Evolutionary conservation across 2,888 invertebrate genomes (phyloP).

Genomic region (Tillus elongatus): DNA sequence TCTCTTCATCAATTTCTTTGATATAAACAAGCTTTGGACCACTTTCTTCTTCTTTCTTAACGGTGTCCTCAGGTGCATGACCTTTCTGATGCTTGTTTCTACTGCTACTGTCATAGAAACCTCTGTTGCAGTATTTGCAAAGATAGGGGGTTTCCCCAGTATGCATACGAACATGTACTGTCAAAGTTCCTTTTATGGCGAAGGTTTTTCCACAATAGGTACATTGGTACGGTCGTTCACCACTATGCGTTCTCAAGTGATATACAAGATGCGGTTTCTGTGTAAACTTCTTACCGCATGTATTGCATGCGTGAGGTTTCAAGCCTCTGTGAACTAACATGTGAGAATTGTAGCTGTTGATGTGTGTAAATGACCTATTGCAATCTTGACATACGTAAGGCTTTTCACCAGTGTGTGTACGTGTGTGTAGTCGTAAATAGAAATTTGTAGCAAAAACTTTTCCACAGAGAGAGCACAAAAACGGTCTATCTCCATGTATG

Average conservation of each 20-base stretch:
- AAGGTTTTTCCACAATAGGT: constrained; percentile 19
- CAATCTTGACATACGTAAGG: not conserved
- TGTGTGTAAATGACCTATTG: not conserved
- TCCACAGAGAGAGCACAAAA: constrained; percentile 1
- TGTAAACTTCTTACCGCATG: not conserved
- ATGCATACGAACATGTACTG: constrained; percentile 23
- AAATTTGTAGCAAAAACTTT: not conserved
- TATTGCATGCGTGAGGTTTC: constrained; percentile 4
- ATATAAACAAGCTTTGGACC: no score
- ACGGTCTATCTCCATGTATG: not conserved
- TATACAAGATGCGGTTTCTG: constrained; percentile 1
- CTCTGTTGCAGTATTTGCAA: constrained; percentile 38
- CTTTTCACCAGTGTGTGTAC: not conserved
- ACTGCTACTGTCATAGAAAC: constrained; percentile 34
- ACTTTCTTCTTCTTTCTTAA: no score
- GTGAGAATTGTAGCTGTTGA: not conserved
- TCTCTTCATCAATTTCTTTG: no score
- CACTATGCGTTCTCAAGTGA: constrained; percentile 1
- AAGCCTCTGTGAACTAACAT: not conserved
- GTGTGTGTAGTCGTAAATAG: not conserved
- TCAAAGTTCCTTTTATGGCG: constrained; percentile 38
- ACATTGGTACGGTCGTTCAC: not conserved
- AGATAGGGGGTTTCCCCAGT: constrained; percentile 20
- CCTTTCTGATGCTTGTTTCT: constrained; percentile 20
- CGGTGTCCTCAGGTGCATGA: no score